Base-by-base conservation (phyloP, 2,113 vertebrate species). In the Seriola dumerili region DNA sequence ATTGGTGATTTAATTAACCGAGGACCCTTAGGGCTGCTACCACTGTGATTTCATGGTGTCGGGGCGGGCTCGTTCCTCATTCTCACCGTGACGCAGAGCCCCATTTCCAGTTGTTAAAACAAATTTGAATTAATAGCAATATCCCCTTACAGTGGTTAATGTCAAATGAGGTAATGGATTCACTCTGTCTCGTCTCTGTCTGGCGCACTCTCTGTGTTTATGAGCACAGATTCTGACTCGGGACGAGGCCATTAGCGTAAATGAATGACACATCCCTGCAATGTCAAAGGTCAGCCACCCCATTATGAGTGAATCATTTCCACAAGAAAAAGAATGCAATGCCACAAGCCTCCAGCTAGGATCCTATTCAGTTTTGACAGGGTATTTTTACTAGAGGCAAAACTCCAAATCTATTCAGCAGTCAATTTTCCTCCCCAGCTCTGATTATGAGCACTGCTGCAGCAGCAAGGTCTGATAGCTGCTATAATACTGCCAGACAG, bases 401-500 rank as follows among this genome's bases (percentile, higher is more conserved):
- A 90, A 81, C 77, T 90, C 85, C 36, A 84, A 91, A 90, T 89
- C 85, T 87, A 84, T 93, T 92, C 90, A 82, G 85, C 88, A 90
- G 91, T 94, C 88, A 91, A 83, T 93, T 92, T 92, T 76, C 85
- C 86, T 88, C 82, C 77, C 78, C 74, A 46, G 69, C 70, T 86
- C 85, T 90, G 88, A 93, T 92, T 91, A 91, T 85, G 78, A 91
- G 81, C 57, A 78, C 73, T 81, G 79, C 72, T 58, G 85, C 76
- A 74, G 86, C 86, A 86, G 83, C 72, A 14, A 69, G 80, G 83
- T 87, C 90, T 93, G 91, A 93, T 90, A 88, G 90, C 88, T 90
- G 67, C 87, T 89, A 78, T 93, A 91, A 89, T 91, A 86, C 83
- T 71, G 78, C 85, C 89, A 92, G 88, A 90, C 91, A 91, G 91